Conservation (phyloP, 1,140 invertebrate species). For the Hycleus cichorii region DNA sequence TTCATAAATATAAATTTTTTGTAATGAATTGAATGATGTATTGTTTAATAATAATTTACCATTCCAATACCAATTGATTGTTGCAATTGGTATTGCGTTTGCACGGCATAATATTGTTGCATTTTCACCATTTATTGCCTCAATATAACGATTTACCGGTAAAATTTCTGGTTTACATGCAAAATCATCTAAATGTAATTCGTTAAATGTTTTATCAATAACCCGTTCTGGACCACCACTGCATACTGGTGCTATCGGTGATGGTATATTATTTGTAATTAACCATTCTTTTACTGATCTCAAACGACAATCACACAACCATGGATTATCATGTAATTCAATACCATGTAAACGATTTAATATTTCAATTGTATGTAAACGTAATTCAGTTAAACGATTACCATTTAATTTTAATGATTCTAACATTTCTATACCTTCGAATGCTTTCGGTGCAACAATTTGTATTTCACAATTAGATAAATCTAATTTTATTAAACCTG, state of each 20-base stretch:
- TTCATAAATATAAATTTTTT: constrained; percentile 73
- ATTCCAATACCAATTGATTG: constrained; percentile 82
- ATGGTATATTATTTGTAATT: constrained; percentile 72
- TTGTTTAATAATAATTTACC: constrained; percentile 73
- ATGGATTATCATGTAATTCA: constrained; percentile 84
- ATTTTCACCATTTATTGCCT: constrained; percentile 73
- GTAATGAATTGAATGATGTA: constrained; percentile 69
- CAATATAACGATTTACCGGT: constrained; percentile 65
- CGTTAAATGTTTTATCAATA: constrained; percentile 60
- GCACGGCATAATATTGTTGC: constrained; percentile 75
- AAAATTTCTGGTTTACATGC: constrained; percentile 79
- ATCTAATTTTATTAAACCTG: constrained; percentile 75
- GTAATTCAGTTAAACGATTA: constrained; percentile 67
- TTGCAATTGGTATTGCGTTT: constrained; percentile 70
- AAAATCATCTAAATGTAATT: constrained; percentile 73
- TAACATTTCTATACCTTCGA: constrained; percentile 67
- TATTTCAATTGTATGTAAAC: constrained; percentile 63
- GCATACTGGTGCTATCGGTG: constrained; percentile 67
- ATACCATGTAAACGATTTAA: constrained; percentile 67
- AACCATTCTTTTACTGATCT: constrained; percentile 79
- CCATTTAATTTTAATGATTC: constrained; percentile 74
- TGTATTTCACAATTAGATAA: constrained; percentile 73
- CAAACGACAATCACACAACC: constrained; percentile 83
- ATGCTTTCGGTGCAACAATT: constrained; percentile 67
- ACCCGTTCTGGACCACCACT: constrained; percentile 58